A percentile compares a stretch with the other conserved stretches of the same genome.
Evolutionary conservation across 2,113 vertebrate species (phyloP).

Genomic region (Sorex fumeus): DNA sequence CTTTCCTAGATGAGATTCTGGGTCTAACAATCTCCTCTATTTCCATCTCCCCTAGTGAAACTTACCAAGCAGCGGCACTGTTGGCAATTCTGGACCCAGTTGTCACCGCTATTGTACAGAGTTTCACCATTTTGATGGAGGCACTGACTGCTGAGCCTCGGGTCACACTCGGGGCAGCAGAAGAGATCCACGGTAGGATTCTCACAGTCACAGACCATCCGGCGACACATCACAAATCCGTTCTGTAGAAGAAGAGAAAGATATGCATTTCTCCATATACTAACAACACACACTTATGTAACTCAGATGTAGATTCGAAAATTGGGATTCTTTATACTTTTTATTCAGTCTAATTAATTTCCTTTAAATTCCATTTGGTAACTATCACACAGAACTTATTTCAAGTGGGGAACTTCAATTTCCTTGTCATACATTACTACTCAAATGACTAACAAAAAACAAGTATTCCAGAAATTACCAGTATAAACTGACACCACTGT

Average conservation of each 20-base stretch:
- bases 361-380: slow-evolving; percentile 48
- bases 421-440: background rate
- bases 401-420: slow-evolving; percentile 8
- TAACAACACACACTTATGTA: background rate
- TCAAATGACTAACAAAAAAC: background rate
- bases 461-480: background rate
- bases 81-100: slow-evolving; percentile 97
- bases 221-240: slow-evolving; percentile 96
- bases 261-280: background rate
- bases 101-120: slow-evolving; percentile 96
- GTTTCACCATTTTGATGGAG: slow-evolving; percentile 96
- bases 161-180: slow-evolving; percentile 98
- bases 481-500: background rate
- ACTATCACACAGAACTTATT: slow-evolving; percentile 17
- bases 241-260: slow-evolving; percentile 87
- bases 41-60: background rate
- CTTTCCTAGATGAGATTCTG: background rate
- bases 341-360: slow-evolving; percentile 7
- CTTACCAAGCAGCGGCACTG: slow-evolving; percentile 98
- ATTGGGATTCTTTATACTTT: background rate
- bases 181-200: slow-evolving; percentile 98
- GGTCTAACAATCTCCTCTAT: rapidly evolving
- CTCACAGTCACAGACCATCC: slow-evolving; percentile 99
- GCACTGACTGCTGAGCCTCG: slow-evolving; percentile 96
- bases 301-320: background rate